Percentiles rank a stretch among this genome's conserved stretches.
These are phyloP conservation scores for Percopsis omiscomaycus DNA, from an alignment of 2,797 vertebrate species.

Conservation along the genomic window DNA sequence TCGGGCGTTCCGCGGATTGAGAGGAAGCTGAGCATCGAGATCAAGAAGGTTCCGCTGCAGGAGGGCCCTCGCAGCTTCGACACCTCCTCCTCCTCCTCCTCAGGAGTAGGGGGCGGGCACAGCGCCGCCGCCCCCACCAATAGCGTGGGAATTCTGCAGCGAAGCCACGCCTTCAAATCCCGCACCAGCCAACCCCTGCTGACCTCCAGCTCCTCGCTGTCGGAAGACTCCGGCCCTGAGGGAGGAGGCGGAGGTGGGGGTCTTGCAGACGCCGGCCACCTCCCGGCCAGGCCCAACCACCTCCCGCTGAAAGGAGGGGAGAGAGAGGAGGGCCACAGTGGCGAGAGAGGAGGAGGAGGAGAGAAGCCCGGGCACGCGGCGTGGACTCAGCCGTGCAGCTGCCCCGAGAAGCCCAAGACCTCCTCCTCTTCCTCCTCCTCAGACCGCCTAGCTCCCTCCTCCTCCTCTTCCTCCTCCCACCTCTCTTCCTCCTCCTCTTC, in stretches of 20 bases:
- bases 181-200: conserved; percentile 73
- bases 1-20: conserved; percentile 81
- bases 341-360: neutral
- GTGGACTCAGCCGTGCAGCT: conserved; percentile 72
- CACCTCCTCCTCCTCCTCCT: conserved; percentile 33
- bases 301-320: conserved; percentile 83
- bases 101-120: conserved; percentile 30
- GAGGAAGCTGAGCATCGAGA: conserved; percentile 94
- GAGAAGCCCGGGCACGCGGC: conserved; percentile 75
- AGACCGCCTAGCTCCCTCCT: conserved; percentile 68
- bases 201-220: conserved; percentile 77
- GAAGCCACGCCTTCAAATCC: conserved; percentile 88
- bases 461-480: conserved; percentile 51
- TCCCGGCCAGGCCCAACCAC: conserved; percentile 84
- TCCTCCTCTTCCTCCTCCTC: conserved; percentile 69
- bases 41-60: conserved; percentile 93
- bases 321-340: conserved; percentile 25
- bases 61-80: conserved; percentile 95
- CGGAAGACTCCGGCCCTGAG: conserved; percentile 80
- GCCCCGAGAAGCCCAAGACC: conserved; percentile 68
- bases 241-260: conserved; percentile 65
- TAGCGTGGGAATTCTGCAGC: conserved; percentile 75
- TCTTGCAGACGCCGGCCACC: conserved; percentile 48
- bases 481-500: conserved; percentile 58
- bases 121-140: conserved; percentile 29